phyloP scores from a whole-genome alignment of 2,113 vertebrate genomes.

The Alces alces region DNA sequence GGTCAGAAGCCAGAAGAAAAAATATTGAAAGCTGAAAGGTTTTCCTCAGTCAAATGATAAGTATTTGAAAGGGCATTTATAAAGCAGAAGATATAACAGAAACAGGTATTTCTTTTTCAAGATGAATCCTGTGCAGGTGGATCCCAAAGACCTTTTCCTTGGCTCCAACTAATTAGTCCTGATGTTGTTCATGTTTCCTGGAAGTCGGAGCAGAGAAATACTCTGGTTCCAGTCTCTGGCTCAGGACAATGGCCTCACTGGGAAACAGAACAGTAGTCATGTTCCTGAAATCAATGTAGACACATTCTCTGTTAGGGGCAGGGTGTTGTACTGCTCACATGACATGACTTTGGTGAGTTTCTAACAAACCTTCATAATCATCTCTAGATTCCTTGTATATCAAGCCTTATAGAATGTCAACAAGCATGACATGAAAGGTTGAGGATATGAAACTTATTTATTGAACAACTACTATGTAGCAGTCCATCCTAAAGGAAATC shows the following conservation, averaged over 20 bases:
- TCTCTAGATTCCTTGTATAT: background rate
- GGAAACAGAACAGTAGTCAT: background rate
- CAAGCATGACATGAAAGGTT: background rate
- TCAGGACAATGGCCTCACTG: background rate
- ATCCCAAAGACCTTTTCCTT: background rate
- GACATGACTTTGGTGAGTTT: background rate
- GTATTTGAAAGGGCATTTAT: slow-evolving; percentile 54
- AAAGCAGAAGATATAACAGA: slow-evolving; percentile 51
- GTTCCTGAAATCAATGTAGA: background rate
- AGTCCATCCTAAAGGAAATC: background rate
- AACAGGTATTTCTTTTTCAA: slow-evolving; percentile 18
- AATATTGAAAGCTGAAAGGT: slow-evolving; percentile 66
- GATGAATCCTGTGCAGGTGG: background rate
- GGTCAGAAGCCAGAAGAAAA: slow-evolving; percentile 77
- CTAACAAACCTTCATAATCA: background rate
- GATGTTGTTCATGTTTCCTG: background rate
- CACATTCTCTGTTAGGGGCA: slow-evolving; percentile 19
- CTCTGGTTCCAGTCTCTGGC: background rate
- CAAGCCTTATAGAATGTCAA: background rate
- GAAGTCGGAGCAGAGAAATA: background rate
- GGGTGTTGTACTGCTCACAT: background rate
- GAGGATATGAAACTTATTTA: background rate
- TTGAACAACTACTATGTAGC: background rate
- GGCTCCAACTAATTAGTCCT: background rate
- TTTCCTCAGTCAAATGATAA: slow-evolving; percentile 62